A percentile compares a stretch with the other conserved stretches of the same genome.
Conservation (phyloP, 1,140 invertebrate species). For the Periplaneta americana region DNA sequence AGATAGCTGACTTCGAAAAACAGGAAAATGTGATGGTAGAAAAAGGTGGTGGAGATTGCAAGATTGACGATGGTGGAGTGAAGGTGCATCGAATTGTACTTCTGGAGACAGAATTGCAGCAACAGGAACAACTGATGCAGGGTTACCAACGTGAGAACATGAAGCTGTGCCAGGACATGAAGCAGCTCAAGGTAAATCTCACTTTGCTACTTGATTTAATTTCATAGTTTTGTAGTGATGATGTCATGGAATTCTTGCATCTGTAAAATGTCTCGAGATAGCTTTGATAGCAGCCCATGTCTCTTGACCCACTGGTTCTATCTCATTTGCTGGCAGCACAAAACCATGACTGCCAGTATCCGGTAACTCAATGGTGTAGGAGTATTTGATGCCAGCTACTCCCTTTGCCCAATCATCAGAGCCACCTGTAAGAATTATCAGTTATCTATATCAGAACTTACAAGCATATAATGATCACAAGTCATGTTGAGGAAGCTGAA, state of each 20-base stretch:
- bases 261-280: conserved; percentile 44
- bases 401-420: conserved; percentile 91
- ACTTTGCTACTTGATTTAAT: neutral
- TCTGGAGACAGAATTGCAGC: conserved; percentile 22
- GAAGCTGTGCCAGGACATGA: conserved; percentile 19
- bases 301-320: conserved; percentile 75
- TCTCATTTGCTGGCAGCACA: conserved; percentile 73
- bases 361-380: conserved; percentile 83
- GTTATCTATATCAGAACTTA: neutral
- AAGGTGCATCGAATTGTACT: conserved; percentile 10
- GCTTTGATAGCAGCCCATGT: conserved; percentile 77
- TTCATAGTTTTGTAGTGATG: neutral
- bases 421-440: conserved; percentile 51
- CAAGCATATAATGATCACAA: neutral
- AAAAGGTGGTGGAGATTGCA: neutral
- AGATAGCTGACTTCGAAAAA: neutral
- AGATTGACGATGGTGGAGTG: neutral
- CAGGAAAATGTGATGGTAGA: too few relatives aligned
- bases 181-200: conserved; percentile 20
- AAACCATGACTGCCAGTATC: conserved; percentile 86
- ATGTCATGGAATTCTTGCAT: neutral
- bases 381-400: conserved; percentile 73
- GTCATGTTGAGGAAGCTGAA: too few relatives aligned
- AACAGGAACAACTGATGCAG: conserved; percentile 23
- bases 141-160: conserved; percentile 24